A percentile compares a stretch with the other conserved stretches of the same genome.
phyloP scores from a whole-genome alignment of 2,888 invertebrate species.

The Cheilosia grossa region DNA sequence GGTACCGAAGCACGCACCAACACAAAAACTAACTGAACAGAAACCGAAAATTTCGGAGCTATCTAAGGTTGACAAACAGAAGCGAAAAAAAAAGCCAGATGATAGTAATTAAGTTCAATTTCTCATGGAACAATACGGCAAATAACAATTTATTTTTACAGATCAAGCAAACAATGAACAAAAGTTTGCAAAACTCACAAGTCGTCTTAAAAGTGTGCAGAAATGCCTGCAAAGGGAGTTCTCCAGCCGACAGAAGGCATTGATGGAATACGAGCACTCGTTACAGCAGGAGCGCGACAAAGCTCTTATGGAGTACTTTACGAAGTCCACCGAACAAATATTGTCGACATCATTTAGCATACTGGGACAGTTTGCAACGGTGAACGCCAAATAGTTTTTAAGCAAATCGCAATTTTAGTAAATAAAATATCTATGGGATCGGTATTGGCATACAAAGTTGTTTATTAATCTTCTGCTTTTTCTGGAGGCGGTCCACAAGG shows the following conservation, averaged over 20 bases:
- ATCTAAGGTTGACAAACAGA: slow-evolving; percentile 38
- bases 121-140: background rate
- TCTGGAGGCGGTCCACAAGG: slow-evolving; percentile 99
- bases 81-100: slow-evolving; percentile 34
- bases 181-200: slow-evolving; percentile 76
- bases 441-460: slow-evolving; percentile 10
- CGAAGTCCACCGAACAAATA: slow-evolving; percentile 64
- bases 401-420: slow-evolving; percentile 3
- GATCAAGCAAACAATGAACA: slow-evolving; percentile 48
- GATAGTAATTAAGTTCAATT: slow-evolving; percentile 14
- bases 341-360: slow-evolving; percentile 57
- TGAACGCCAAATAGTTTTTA: slow-evolving; percentile 28
- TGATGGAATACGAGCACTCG: slow-evolving; percentile 78
- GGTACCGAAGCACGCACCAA: slow-evolving; percentile 6
- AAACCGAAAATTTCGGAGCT: slow-evolving; percentile 36
- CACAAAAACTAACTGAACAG: slow-evolving; percentile 26
- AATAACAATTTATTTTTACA: slow-evolving; percentile 18
- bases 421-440: slow-evolving; percentile 40
- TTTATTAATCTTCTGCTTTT: slow-evolving; percentile 92
- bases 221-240: slow-evolving; percentile 77
- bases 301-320: slow-evolving; percentile 62
- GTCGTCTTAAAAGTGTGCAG: slow-evolving; percentile 77
- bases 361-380: slow-evolving; percentile 45
- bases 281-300: slow-evolving; percentile 66
- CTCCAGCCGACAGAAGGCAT: slow-evolving; percentile 76